Evolutionary conservation across 2,888 invertebrate species (phyloP).

Genomic region (Nephrocerus scutellatus): DNA sequence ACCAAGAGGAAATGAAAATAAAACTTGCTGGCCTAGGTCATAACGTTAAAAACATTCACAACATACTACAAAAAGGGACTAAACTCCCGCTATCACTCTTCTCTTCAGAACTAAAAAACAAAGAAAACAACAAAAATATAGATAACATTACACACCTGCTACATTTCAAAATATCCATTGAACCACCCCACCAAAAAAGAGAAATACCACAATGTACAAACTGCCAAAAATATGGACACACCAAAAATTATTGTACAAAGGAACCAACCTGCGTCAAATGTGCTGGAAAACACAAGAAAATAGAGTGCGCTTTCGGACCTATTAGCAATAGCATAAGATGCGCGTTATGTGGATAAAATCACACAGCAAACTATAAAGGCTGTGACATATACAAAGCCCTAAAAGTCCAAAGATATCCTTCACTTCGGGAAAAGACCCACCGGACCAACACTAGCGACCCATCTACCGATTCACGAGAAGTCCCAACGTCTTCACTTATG

Average conservation of each 20-base stretch:
- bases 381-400: constrained; percentile 5
- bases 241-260: constrained; percentile 10
- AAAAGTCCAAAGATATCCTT: constrained; percentile 1
- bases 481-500: background rate
- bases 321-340: constrained; percentile 1
- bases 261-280: constrained; percentile 9
- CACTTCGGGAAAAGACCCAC: constrained; percentile 1
- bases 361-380: constrained; percentile 9
- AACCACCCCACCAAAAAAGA: constrained; percentile 10
- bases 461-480: background rate
- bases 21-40: constrained; percentile 5
- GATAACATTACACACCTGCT: constrained; percentile 3
- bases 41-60: constrained; percentile 5
- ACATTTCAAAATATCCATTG: constrained; percentile 8
- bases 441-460: too few species aligned
- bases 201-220: constrained; percentile 9
- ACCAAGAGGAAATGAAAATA: constrained; percentile 9
- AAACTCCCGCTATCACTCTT: constrained; percentile 10
- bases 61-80: constrained; percentile 1
- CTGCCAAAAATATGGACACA: constrained; percentile 14
- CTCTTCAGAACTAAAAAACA: constrained; percentile 8
- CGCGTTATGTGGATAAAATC: constrained; percentile 5
- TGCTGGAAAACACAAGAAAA: constrained; percentile 1
- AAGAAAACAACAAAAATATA: constrained; percentile 10
- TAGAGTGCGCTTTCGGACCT: background rate